Evolutionary conservation across 1,140 invertebrate species (phyloP), one percentile per base, ranked within the genome.

Genomic region (Heliothis virescens): DNA sequence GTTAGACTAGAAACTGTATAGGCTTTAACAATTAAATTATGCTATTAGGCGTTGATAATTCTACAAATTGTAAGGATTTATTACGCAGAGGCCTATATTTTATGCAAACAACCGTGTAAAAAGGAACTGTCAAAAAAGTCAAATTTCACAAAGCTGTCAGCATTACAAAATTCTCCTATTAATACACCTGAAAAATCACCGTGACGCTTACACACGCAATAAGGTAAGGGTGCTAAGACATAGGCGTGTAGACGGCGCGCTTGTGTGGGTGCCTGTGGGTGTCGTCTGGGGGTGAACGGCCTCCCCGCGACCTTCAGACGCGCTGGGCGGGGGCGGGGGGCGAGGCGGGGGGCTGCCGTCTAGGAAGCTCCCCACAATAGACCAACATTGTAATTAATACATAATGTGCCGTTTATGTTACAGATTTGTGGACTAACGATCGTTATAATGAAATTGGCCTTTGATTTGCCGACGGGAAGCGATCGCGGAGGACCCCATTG

Each of bases 301-400:
- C 91, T 86, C 87, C 84, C 71, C 77, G 62, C 87, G 91, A 93
- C 91, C 91, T 93, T 92, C 91, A 93, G 91, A 93, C 91, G 72
- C 34, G 60, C 26, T 29, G 48, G 59, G 73, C 65, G 84, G 79
- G 26, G 79, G 71, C 78, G 65, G 80, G 83, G 81, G 73, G 83
- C 84, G 73, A 82, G 86, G 85, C 83, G 82, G 85, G 75, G 83
- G 86, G 85, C 83, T 83, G 82, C 78, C 75, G 90, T 90, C 87
- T 89, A 85, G 89, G 89, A 90, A 92, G 86, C 87, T 76, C 78
- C 79, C 71, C 63, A 77, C 74, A 59, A 65, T 76, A 74, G 67
- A 50, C 65, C 29, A 52, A 63, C 77, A 29, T 60, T 77, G 77
- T 84, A 81, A 83, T 83, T 83, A 79, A 80, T 80, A 79, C 73